These are phyloP conservation scores for Notamacropus eugenii DNA, from an alignment of 2,797 vertebrate genomes.

Conservation along the genomic window DNA sequence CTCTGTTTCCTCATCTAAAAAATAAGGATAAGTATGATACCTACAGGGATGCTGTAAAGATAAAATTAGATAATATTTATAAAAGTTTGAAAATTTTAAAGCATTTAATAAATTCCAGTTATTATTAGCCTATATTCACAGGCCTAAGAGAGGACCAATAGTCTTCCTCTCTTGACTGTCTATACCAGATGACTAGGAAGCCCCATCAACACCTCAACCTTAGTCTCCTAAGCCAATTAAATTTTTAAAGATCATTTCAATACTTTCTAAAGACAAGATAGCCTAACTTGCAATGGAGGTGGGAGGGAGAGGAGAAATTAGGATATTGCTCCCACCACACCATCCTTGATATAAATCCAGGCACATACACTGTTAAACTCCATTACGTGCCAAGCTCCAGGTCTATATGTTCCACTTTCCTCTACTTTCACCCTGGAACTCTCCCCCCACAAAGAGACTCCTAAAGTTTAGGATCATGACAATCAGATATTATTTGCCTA, in stretches of 20 bases:
- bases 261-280: not conserved
- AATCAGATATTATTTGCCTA: not conserved
- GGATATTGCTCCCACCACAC: not conserved
- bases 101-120: not conserved
- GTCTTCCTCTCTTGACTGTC: not conserved
- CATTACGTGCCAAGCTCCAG: not conserved
- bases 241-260: not conserved
- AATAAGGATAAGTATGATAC: not conserved
- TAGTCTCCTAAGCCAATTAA: not conserved
- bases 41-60: not conserved
- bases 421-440: not conserved
- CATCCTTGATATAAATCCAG: not conserved
- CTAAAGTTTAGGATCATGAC: not conserved
- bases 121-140: not conserved
- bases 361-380: not conserved
- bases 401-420: no score
- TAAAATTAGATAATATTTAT: not conserved
- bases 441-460: not conserved
- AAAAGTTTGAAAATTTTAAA: not conserved
- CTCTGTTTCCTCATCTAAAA: not conserved
- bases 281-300: not conserved
- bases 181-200: not conserved
- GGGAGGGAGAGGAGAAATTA: not conserved
- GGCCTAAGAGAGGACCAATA: not conserved
- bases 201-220: not conserved